Evolutionary conservation across 2,888 invertebrate genomes (phyloP).

Genomic region (Sinodicranocentrus sp.): DNA sequence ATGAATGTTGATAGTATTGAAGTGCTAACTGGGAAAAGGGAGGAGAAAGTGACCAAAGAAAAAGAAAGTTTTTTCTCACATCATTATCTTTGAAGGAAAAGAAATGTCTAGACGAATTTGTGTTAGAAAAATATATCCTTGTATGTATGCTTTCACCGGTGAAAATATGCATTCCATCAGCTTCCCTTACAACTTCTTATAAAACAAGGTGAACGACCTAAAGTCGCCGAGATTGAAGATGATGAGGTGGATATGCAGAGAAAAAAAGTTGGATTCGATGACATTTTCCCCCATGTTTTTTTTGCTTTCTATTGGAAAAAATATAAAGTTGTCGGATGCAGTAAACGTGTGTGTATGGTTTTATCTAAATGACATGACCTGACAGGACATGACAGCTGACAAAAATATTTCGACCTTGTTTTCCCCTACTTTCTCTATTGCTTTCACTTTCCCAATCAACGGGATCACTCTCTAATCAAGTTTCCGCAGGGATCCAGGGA

Average conservation of each 20-base stretch:
- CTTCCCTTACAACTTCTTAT: no score
- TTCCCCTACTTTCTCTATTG: no score
- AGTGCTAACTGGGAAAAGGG: not conserved
- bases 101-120: no score
- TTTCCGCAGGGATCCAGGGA: not conserved
- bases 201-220: slow-evolving; percentile 54
- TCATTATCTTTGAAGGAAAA: not conserved
- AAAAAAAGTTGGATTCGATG: not conserved
- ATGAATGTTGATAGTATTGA: not conserved
- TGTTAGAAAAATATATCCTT: no score
- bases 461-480: slow-evolving; percentile 13
- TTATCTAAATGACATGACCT: no score
- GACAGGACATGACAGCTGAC: no score
- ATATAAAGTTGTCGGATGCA: no score
- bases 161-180: no score
- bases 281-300: slow-evolving; percentile 33
- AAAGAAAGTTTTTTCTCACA: not conserved
- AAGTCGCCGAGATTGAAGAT: slow-evolving; percentile 33
- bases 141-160: no score
- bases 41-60: slow-evolving; percentile 6
- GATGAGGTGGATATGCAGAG: not conserved
- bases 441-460: no score
- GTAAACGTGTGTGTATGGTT: no score
- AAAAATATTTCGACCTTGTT: not conserved
- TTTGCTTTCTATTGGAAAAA: no score